Percentiles rank a stretch among this genome's conserved stretches.
These are phyloP conservation scores for Bubalus kerabau DNA, from an alignment of 2,113 vertebrate species.

Conservation along the genomic window DNA sequence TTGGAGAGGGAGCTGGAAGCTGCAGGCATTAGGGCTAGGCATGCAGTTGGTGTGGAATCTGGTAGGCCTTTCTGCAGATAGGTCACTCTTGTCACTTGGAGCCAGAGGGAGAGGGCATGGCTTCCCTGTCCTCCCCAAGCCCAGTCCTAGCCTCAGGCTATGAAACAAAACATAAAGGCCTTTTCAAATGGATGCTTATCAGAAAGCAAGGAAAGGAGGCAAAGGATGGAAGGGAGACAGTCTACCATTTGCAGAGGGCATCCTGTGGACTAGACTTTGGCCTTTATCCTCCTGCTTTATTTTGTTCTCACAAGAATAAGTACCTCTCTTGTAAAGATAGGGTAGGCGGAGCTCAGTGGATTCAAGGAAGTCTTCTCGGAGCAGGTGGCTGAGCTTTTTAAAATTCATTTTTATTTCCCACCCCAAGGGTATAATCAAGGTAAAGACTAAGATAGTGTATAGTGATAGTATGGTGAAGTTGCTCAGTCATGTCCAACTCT, in stretches of 20 bases:
- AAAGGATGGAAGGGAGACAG: too few species aligned
- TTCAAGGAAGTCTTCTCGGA: rapidly evolving
- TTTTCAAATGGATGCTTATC: neutral
- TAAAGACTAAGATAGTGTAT: neutral
- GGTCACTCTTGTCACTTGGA: neutral
- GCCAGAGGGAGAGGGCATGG: neutral
- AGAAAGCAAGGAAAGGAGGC: neutral
- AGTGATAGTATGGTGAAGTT: too few species aligned
- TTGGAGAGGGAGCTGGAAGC: neutral
- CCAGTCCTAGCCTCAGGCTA: neutral
- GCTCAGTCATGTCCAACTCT: too few species aligned
- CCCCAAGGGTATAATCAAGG: neutral
- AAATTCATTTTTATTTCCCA: neutral
- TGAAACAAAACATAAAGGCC: neutral
- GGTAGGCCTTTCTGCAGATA: neutral
- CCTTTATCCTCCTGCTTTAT: neutral
- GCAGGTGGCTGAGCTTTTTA: neutral
- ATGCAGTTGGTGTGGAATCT: neutral
- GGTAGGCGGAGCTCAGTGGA: neutral
- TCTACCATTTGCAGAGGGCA: neutral
- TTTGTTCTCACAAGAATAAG: neutral
- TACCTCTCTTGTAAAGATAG: neutral
- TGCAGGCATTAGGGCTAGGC: neutral
- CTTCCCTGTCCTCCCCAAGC: rapidly evolving
- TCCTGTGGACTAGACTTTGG: neutral